Evolutionary conservation across 2,113 vertebrate genomes (phyloP).

Genomic region (Hepsetus odoe): DNA sequence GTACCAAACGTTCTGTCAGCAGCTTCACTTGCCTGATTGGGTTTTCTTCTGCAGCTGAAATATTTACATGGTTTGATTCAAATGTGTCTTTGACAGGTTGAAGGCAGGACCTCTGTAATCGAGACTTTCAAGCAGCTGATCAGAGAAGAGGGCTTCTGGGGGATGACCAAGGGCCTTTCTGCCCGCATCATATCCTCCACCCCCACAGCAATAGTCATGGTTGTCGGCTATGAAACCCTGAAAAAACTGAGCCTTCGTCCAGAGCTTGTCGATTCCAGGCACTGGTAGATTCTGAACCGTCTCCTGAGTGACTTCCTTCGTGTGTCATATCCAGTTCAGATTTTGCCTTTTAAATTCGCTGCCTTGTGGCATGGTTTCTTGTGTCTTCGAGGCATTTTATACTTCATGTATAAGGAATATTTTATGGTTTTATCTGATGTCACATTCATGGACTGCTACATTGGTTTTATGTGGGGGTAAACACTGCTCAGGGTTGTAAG

Average conservation of each 20-base stretch:
- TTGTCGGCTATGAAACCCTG: slow-evolving; percentile 94
- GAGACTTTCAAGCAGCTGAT: slow-evolving; percentile 91
- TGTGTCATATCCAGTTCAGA: neutral
- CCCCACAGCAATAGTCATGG: slow-evolving; percentile 91
- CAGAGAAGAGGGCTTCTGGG: slow-evolving; percentile 88
- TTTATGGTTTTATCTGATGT: slow-evolving; percentile 5
- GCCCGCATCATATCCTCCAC: slow-evolving; percentile 91
- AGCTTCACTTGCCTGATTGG: too few species aligned
- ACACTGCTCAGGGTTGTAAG: slow-evolving; percentile 23
- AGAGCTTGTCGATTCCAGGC: slow-evolving; percentile 88
- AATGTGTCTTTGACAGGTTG: slow-evolving; percentile 78
- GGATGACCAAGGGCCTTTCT: slow-evolving; percentile 93
- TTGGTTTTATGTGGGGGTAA: slow-evolving; percentile 3
- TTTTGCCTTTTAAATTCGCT: slow-evolving; percentile 36
- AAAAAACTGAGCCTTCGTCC: slow-evolving; percentile 94
- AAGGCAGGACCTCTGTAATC: slow-evolving; percentile 87
- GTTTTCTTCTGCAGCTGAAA: too few species aligned
- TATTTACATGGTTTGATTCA: neutral
- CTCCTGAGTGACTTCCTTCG: neutral
- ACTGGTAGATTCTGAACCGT: slow-evolving; percentile 78
- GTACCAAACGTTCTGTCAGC: too few species aligned
- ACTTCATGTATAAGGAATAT: neutral
- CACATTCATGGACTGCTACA: neutral
- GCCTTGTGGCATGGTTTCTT: slow-evolving; percentile 17
- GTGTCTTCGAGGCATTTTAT: slow-evolving; percentile 5